A percentile compares a stretch with the other conserved stretches of the same genome.
These are phyloP conservation scores for Lobophora halterata DNA, from an alignment of 2,888 invertebrate genomes.

Conservation along the genomic window DNA sequence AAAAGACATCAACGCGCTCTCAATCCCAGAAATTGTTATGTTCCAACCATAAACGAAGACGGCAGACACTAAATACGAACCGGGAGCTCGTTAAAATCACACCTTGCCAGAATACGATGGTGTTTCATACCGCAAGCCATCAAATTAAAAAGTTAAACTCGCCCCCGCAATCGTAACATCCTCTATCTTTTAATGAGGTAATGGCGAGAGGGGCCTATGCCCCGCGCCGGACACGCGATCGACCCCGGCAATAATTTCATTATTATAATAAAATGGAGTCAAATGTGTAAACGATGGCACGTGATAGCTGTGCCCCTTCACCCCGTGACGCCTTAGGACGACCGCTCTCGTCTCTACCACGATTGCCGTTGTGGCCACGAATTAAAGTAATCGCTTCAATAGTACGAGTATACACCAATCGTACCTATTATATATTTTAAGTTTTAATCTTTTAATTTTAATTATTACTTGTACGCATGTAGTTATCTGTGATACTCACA, in stretches of 20 bases:
- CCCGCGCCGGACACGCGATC: conserved; percentile 58
- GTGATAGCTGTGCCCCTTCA: conserved; percentile 49
- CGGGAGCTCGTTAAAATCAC: conserved; percentile 53
- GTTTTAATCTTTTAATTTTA: too few species aligned
- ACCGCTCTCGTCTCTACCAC: too few species aligned
- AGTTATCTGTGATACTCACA: too few species aligned
- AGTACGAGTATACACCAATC: too few species aligned
- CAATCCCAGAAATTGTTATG: conserved; percentile 1
- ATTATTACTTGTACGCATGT: too few species aligned
- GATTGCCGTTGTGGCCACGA: too few species aligned
- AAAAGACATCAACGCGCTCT: conserved; percentile 27
- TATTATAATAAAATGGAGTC: conserved; percentile 74
- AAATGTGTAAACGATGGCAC: conserved; percentile 73
- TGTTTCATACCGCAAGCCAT: conserved; percentile 51
- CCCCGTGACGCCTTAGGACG: too few species aligned
- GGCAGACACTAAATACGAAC: conserved; percentile 9
- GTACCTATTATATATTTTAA: too few species aligned
- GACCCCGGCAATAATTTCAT: conserved; percentile 66
- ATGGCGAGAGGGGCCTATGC: conserved; percentile 51
- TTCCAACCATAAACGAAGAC: conserved; percentile 4
- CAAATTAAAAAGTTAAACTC: conserved; percentile 72
- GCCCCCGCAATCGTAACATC: conserved; percentile 49
- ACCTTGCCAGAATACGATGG: conserved; percentile 50
- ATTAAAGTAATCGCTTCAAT: too few species aligned
- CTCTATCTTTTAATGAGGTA: conserved; percentile 70